Percentiles rank a stretch among this genome's conserved stretches.
phyloP scores from a whole-genome alignment of 2,888 invertebrate genomes.

The Cynaeus angustus region DNA sequence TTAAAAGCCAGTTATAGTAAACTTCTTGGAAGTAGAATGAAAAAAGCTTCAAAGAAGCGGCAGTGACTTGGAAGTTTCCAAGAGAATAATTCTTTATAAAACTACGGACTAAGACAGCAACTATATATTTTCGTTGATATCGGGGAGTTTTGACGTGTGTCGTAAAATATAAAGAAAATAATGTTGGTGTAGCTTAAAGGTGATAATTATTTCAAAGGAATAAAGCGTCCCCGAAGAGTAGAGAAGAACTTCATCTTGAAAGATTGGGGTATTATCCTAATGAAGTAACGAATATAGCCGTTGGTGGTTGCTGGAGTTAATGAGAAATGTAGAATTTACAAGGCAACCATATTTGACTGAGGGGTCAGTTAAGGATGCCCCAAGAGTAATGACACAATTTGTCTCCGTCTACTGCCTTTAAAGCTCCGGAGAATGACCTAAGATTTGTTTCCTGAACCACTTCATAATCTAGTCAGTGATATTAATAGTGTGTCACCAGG shows the following conservation, averaged over 20 bases:
- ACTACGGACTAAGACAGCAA: neutral
- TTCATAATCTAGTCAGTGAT: constrained; percentile 25
- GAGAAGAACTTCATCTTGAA: constrained; percentile 13
- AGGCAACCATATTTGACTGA: constrained; percentile 50
- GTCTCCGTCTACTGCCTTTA: constrained; percentile 54
- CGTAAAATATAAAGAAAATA: constrained; percentile 1
- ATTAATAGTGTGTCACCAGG: constrained; percentile 9
- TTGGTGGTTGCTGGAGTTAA: constrained; percentile 53
- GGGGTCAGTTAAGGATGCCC: constrained; percentile 55
- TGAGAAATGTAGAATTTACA: constrained; percentile 54
- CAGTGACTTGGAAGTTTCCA: constrained; percentile 7
- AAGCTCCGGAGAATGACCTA: constrained; percentile 39
- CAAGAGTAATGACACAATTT: constrained; percentile 59
- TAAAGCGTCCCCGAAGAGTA: constrained; percentile 43
- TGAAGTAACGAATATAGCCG: constrained; percentile 35
- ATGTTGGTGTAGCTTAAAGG: neutral
- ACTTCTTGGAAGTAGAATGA: constrained; percentile 2
- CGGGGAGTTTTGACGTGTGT: neutral
- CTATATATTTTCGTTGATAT: constrained; percentile 3
- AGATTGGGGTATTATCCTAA: constrained; percentile 28
- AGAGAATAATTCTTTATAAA: constrained; percentile 18
- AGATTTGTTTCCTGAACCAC: constrained; percentile 27
- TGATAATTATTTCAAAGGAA: constrained; percentile 15
- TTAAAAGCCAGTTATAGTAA: constrained; percentile 3
- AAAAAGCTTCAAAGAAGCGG: constrained; percentile 8